Conservation (phyloP, 1,140 invertebrate species). For the Bemisia tabaci region DNA sequence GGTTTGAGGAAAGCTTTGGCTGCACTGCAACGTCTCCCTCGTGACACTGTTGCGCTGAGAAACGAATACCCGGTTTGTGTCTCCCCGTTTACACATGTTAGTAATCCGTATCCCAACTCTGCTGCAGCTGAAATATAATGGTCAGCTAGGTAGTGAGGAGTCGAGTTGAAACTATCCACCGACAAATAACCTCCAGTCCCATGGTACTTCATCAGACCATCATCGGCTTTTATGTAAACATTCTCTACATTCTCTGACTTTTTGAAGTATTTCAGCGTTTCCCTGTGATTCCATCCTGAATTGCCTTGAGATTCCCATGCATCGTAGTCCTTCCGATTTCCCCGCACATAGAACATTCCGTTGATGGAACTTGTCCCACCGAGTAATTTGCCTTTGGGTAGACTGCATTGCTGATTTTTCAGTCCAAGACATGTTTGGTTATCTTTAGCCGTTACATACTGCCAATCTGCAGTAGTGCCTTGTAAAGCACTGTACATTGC, state of each 20-base stretch:
- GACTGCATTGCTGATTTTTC: neutral
- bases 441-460: neutral
- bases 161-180: constrained; percentile 14
- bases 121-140: neutral
- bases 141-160: neutral
- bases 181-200: constrained; percentile 5
- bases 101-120: neutral
- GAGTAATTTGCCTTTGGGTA: constrained; percentile 39
- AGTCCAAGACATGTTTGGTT: constrained; percentile 3
- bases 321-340: constrained; percentile 46
- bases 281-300: constrained; percentile 48
- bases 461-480: constrained; percentile 4
- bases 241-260: constrained; percentile 31
- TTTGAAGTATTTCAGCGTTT: constrained; percentile 37
- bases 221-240: too few species aligned
- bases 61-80: constrained; percentile 35
- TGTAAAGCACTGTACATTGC: neutral
- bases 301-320: constrained; percentile 47
- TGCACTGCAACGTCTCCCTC: constrained; percentile 39
- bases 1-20: constrained; percentile 41
- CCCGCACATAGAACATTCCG: constrained; percentile 60
- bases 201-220: constrained; percentile 29
- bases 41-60: constrained; percentile 27
- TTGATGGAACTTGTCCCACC: constrained; percentile 57
- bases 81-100: constrained; percentile 3